Evolutionary conservation across 2,797 vertebrate species (phyloP).

Genomic region (Muraenolepis orangiensis): DNA sequence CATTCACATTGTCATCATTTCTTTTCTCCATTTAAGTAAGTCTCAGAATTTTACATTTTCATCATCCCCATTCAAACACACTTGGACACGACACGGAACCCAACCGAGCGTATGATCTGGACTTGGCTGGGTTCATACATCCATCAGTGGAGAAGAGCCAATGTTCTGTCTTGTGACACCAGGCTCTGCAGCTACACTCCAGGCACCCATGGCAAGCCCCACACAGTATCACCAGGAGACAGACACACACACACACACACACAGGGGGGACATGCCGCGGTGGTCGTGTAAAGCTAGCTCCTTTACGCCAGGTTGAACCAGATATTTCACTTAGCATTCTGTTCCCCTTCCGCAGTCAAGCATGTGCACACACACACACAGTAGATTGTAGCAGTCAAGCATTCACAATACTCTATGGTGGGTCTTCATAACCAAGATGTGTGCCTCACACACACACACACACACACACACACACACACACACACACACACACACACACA

Average conservation of each 20-base stretch:
- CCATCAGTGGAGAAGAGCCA: background rate
- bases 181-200: slow-evolving; percentile 26
- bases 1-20: background rate
- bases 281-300: slow-evolving; percentile 32
- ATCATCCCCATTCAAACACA: background rate
- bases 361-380: slow-evolving; percentile 27
- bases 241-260: slow-evolving; percentile 25
- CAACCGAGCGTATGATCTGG: background rate
- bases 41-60: background rate
- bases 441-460: background rate
- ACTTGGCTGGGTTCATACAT: background rate
- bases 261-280: slow-evolving; percentile 22
- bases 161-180: slow-evolving; percentile 25
- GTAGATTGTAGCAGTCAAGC: slow-evolving; percentile 28
- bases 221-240: slow-evolving; percentile 46
- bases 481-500: slow-evolving; percentile 6
- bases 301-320: slow-evolving; percentile 57
- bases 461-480: slow-evolving; percentile 3
- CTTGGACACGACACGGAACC: background rate
- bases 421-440: background rate
- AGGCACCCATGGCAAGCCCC: slow-evolving; percentile 33
- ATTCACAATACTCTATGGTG: slow-evolving; percentile 20
- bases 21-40: background rate
- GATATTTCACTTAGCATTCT: slow-evolving; percentile 63
- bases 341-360: slow-evolving; percentile 48